Evolutionary conservation across 2,888 invertebrate genomes (phyloP).

Genomic region (Chymomyza fuscimana): DNA sequence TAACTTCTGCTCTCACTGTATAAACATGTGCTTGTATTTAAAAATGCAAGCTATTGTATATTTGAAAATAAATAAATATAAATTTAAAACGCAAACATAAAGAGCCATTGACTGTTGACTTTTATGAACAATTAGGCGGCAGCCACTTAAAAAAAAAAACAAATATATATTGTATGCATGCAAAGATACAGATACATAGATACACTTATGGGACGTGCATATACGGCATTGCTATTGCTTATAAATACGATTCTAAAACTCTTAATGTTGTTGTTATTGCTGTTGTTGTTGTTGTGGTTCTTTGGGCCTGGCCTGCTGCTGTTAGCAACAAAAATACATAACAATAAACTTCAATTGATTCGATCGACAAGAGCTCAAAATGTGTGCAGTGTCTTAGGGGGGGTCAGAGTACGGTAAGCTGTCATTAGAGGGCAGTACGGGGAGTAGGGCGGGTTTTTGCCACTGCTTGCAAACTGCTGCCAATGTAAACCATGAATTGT

Average conservation of each 20-base stretch:
- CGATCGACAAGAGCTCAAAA: conserved; percentile 54
- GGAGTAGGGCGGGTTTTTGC: conserved; percentile 17
- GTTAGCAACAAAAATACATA: conserved; percentile 12
- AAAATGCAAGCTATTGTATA: conserved; percentile 42
- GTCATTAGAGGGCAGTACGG: conserved; percentile 11
- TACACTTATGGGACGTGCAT: conserved; percentile 23
- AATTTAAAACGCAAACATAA: conserved; percentile 72
- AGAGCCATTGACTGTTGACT: conserved; percentile 73
- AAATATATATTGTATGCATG: conserved; percentile 46
- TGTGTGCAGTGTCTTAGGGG: conserved; percentile 29
- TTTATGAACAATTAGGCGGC: conserved; percentile 71
- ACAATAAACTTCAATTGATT: conserved; percentile 73
- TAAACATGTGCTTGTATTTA: neutral
- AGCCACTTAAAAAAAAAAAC: conserved; percentile 63
- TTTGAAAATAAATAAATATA: conserved; percentile 69
- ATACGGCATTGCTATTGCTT: conserved; percentile 40
- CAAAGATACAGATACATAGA: conserved; percentile 50
- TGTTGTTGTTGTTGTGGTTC: neutral
- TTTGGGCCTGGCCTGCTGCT: conserved; percentile 54
- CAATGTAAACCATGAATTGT: conserved; percentile 31
- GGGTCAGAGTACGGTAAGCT: neutral
- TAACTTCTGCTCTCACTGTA: neutral
- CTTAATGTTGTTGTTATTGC: neutral
- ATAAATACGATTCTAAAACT: neutral
- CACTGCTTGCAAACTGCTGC: conserved; percentile 3